These are phyloP conservation scores for Gibbula magus DNA, from an alignment of 2,888 invertebrate genomes.

Conservation along the genomic window DNA sequence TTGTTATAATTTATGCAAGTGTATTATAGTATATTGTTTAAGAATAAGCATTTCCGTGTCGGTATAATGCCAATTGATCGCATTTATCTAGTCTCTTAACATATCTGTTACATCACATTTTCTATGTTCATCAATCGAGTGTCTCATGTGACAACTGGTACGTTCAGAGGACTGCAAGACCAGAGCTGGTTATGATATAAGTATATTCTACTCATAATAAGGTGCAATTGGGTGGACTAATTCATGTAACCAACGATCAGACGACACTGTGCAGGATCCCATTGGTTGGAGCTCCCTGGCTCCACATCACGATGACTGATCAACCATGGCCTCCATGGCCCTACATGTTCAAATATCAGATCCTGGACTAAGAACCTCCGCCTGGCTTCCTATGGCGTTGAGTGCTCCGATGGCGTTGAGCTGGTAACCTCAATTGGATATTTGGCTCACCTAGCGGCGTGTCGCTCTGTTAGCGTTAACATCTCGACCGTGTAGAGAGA, in stretches of 20 bases:
- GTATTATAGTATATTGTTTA: conserved; percentile 31
- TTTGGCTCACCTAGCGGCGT: background rate
- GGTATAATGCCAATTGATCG: background rate
- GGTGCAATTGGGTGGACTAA: conserved; percentile 19
- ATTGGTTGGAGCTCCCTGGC: background rate
- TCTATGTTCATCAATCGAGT: background rate
- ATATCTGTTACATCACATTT: background rate
- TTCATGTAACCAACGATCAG: conserved; percentile 11
- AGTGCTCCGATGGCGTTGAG: too few species aligned
- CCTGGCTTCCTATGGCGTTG: too few species aligned
- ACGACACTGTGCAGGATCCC: background rate
- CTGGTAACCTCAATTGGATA: too few species aligned
- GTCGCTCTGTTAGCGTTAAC: conserved; percentile 10
- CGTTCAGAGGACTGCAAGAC: background rate
- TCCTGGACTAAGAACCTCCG: too few species aligned
- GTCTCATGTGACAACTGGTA: background rate
- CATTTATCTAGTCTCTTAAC: conserved; percentile 16
- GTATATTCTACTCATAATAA: background rate
- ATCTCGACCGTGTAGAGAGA: conserved; percentile 3
- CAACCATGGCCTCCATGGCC: too few species aligned
- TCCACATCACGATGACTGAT: too few species aligned
- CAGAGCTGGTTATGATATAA: conserved; percentile 2
- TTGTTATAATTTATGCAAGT: conserved; percentile 32
- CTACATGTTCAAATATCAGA: too few species aligned
- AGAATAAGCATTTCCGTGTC: conserved; percentile 4